phyloP scores from a whole-genome alignment of 2,113 vertebrate species.

The Esox niger region DNA sequence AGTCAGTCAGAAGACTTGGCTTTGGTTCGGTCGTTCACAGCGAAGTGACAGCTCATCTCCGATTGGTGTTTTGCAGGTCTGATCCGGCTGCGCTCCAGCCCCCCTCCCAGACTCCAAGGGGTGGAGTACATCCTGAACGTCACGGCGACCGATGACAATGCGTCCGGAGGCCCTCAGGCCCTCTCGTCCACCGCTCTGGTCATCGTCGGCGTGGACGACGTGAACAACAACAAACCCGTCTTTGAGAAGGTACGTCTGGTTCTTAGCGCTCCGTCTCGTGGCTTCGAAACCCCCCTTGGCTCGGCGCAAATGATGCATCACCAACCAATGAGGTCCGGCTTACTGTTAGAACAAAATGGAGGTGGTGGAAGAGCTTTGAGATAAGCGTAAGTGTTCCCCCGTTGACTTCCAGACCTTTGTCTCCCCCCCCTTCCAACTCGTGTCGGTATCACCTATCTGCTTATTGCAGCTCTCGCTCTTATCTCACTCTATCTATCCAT shows the following conservation, averaged over 20 bases:
- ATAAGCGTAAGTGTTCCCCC: not conserved
- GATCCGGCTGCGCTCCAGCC: constrained; percentile 81
- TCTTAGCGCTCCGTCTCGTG: not conserved
- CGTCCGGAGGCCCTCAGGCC: constrained; percentile 78
- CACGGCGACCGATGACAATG: constrained; percentile 83
- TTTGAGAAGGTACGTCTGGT: constrained; percentile 79
- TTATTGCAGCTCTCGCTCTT: constrained; percentile 3
- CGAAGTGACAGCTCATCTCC: constrained; percentile 6
- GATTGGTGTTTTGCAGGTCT: constrained; percentile 71
- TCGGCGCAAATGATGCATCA: not conserved
- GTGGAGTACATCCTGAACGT: constrained; percentile 82
- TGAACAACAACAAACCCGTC: constrained; percentile 88
- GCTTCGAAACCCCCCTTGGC: not conserved
- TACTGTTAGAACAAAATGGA: not conserved
- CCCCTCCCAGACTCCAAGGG: constrained; percentile 79
- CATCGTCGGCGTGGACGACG: constrained; percentile 81
- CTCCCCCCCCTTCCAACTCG: not conserved
- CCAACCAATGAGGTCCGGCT: not conserved
- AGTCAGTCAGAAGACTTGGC: not conserved
- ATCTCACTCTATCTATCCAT: not conserved
- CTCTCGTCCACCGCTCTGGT: constrained; percentile 79
- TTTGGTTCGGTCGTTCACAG: not conserved
- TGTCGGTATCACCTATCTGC: constrained; percentile 2
- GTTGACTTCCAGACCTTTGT: not conserved
- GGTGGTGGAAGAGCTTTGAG: not conserved